A percentile compares a stretch with the other conserved stretches of the same genome.
Evolutionary conservation across 2,797 vertebrate species (phyloP).

Genomic region (Holocentrus rufus): DNA sequence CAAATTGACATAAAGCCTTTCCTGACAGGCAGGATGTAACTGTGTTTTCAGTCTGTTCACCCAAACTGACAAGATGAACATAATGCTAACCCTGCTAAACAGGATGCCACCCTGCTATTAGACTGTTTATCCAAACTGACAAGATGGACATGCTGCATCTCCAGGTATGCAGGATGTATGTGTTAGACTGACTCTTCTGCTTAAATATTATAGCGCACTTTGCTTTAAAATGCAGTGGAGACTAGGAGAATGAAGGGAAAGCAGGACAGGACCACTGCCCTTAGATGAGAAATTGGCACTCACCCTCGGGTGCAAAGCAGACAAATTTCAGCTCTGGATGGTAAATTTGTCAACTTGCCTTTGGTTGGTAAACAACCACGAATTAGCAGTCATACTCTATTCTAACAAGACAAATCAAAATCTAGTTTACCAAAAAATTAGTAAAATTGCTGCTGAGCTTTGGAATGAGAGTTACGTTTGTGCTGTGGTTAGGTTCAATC

Average conservation of each 20-base stretch:
- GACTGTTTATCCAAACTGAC: slow-evolving; percentile 29
- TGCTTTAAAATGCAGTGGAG: slow-evolving; percentile 27
- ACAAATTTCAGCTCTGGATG: neutral
- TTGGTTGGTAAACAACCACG: neutral
- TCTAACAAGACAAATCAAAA: too few relatives aligned
- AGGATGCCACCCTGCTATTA: slow-evolving; percentile 18
- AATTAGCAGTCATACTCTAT: neutral
- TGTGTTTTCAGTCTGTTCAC: neutral
- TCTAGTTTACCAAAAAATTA: too few relatives aligned
- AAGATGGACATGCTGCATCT: slow-evolving; percentile 26
- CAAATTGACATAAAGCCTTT: neutral
- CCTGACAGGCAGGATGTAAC: too few relatives aligned
- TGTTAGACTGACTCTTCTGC: neutral
- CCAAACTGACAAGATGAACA: slow-evolving; percentile 18
- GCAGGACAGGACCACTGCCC: neutral
- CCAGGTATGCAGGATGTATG: slow-evolving; percentile 19
- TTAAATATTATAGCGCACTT: slow-evolving; percentile 48
- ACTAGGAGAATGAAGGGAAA: slow-evolving; percentile 1
- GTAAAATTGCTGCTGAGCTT: too few relatives aligned
- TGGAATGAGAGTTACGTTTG: too few relatives aligned
- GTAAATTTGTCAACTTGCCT: neutral
- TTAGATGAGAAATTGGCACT: neutral
- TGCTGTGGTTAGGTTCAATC: too few relatives aligned
- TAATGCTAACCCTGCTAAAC: neutral
- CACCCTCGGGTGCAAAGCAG: too few relatives aligned